Conservation (phyloP, 2,888 invertebrate genomes). For the Coecobrya sp. region DNA sequence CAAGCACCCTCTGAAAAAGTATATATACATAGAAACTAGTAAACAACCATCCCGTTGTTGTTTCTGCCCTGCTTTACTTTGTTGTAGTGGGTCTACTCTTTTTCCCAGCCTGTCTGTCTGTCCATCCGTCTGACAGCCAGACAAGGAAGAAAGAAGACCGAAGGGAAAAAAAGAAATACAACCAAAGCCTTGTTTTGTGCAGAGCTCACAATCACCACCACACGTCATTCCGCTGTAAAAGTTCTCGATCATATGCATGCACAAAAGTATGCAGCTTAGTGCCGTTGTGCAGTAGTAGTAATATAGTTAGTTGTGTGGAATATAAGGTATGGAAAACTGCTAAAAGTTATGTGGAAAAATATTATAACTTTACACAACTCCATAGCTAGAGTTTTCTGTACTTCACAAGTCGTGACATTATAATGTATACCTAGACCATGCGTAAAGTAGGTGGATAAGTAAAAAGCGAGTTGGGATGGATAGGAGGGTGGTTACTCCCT, state of each 20-base stretch:
- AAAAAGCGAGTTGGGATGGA: not conserved
- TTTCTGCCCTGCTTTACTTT: not conserved
- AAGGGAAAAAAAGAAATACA: not conserved
- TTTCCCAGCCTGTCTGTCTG: conserved; percentile 27
- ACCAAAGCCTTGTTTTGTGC: conserved; percentile 12
- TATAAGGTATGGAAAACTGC: not conserved
- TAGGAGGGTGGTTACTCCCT: not conserved
- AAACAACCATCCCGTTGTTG: not conserved
- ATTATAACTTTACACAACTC: not conserved
- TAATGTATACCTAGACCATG: not conserved
- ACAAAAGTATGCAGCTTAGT: conserved; percentile 13
- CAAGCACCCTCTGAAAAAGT: not conserved
- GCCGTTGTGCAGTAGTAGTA: no score
- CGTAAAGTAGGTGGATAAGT: not conserved
- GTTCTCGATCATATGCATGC: not conserved
- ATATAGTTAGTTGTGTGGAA: not conserved
- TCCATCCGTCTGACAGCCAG: conserved; percentile 53
- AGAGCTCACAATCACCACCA: conserved; percentile 15
- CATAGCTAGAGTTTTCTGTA: not conserved
- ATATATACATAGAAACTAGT: not conserved
- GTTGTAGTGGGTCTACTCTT: not conserved
- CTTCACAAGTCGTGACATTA: no score
- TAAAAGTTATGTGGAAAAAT: not conserved
- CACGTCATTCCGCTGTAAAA: conserved; percentile 29
- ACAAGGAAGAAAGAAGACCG: conserved; percentile 14